Evolutionary conservation across 2,797 vertebrate genomes (phyloP).

Genomic region (Galaxias olidus): DNA sequence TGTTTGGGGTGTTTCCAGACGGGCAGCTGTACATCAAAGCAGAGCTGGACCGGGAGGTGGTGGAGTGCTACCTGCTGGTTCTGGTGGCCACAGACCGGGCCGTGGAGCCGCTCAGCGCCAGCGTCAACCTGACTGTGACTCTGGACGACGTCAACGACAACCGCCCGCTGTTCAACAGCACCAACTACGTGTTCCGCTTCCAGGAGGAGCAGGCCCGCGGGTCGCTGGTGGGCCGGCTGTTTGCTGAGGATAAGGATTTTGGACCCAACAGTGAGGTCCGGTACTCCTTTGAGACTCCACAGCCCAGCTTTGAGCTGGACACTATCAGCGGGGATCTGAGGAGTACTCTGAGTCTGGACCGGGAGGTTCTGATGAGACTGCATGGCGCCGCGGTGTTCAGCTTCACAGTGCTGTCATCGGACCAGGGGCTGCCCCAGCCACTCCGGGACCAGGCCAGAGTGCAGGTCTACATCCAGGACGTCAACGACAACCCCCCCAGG

Average conservation of each 20-base stretch:
- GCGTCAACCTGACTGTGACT: constrained; percentile 90
- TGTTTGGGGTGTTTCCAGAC: constrained; percentile 97
- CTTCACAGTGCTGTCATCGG: constrained; percentile 86
- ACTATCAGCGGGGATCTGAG: constrained; percentile 86
- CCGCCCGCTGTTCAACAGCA: constrained; percentile 96
- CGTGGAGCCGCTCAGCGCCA: constrained; percentile 88
- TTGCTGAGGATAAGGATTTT: constrained; percentile 90
- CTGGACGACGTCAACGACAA: constrained; percentile 97
- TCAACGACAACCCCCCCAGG: constrained; percentile 94
- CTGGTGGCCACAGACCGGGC: constrained; percentile 90
- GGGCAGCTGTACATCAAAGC: constrained; percentile 95
- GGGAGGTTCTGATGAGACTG: constrained; percentile 91
- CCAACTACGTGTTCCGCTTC: constrained; percentile 95
- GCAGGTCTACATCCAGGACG: constrained; percentile 93
- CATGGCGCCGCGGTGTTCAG: constrained; percentile 90
- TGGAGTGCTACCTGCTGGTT: constrained; percentile 87
- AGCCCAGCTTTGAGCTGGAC: constrained; percentile 92
- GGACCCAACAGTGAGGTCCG: constrained; percentile 92
- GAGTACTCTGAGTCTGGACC: constrained; percentile 89
- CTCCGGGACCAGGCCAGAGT: constrained; percentile 95
- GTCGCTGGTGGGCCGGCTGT: constrained; percentile 85
- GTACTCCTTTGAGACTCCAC: constrained; percentile 87
- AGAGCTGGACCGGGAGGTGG: constrained; percentile 93
- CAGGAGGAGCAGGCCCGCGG: constrained; percentile 90
- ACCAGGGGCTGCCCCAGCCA: constrained; percentile 93